phyloP scores from a whole-genome alignment of 2,888 invertebrate species.

The Hirtodrosophila alboralis region DNA sequence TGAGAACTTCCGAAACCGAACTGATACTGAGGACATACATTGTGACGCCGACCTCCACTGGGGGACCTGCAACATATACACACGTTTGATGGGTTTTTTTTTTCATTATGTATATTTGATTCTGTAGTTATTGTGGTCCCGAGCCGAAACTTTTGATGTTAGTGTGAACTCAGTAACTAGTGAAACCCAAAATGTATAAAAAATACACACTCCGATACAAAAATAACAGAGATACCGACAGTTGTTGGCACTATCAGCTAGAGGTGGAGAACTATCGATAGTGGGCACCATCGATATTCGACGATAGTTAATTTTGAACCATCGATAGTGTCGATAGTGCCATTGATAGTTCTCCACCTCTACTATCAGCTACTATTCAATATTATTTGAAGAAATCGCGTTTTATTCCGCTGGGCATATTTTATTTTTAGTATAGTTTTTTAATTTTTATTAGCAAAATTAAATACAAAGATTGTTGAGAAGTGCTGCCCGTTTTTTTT shows the following conservation, averaged over 20 bases:
- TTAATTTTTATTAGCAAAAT: slow-evolving; percentile 70
- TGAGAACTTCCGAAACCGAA: slow-evolving; percentile 99
- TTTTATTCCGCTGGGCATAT: slow-evolving; percentile 5
- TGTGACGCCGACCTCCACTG: slow-evolving; percentile 98
- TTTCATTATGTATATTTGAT: slow-evolving; percentile 37
- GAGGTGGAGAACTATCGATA: no score
- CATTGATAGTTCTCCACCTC: no score
- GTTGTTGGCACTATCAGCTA: no score
- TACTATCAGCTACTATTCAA: no score
- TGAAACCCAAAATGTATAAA: slow-evolving; percentile 34
- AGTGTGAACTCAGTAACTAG: slow-evolving; percentile 11
- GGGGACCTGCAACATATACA: slow-evolving; percentile 92
- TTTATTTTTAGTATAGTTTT: slow-evolving; percentile 1
- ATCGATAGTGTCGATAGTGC: no score
- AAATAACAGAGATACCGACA: neutral
- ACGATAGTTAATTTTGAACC: no score
- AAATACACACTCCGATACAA: slow-evolving; percentile 20
- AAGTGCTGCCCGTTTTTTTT: slow-evolving; percentile 51
- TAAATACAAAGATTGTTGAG: slow-evolving; percentile 42
- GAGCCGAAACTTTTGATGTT: slow-evolving; percentile 14
- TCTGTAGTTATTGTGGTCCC: slow-evolving; percentile 30
- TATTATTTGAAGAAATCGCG: no score
- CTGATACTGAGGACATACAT: slow-evolving; percentile 99
- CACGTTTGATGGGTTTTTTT: slow-evolving; percentile 75
- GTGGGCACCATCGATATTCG: no score